Conservation (phyloP, 2,888 invertebrate species). For the Diarsia brunnea region DNA sequence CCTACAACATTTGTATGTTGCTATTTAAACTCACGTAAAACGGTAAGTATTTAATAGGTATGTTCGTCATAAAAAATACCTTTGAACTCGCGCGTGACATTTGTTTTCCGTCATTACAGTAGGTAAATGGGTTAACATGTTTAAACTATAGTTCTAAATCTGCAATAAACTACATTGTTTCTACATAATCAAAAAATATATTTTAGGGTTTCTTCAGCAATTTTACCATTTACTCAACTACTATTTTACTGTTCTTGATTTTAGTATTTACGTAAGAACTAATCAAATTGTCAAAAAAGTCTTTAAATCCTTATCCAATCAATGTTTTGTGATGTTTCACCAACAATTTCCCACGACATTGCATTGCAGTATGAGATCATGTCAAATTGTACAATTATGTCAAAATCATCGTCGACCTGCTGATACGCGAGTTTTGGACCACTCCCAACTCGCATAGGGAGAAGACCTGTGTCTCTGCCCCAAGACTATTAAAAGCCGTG, state of each 20-base stretch:
- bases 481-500: background rate
- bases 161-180: background rate
- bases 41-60: background rate
- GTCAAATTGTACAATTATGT: conserved; percentile 3
- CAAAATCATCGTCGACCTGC: background rate
- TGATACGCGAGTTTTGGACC: too few species aligned
- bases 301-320: background rate
- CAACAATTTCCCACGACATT: background rate
- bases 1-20: background rate
- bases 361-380: background rate
- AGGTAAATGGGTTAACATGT: background rate
- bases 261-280: background rate
- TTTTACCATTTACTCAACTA: background rate
- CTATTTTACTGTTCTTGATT: background rate
- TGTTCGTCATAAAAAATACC: conserved; percentile 16
- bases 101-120: conserved; percentile 4
- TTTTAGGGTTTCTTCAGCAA: background rate
- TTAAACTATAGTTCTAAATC: conserved; percentile 4
- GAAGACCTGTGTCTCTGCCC: background rate
- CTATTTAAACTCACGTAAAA: conserved; percentile 10
- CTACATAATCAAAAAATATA: too few species aligned
- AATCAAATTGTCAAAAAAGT: background rate
- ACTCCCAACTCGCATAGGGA: background rate
- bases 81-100: conserved; percentile 32
- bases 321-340: background rate